These are phyloP conservation scores for Hydraecia micacea DNA, from an alignment of 2,888 invertebrate genomes.

Conservation along the genomic window DNA sequence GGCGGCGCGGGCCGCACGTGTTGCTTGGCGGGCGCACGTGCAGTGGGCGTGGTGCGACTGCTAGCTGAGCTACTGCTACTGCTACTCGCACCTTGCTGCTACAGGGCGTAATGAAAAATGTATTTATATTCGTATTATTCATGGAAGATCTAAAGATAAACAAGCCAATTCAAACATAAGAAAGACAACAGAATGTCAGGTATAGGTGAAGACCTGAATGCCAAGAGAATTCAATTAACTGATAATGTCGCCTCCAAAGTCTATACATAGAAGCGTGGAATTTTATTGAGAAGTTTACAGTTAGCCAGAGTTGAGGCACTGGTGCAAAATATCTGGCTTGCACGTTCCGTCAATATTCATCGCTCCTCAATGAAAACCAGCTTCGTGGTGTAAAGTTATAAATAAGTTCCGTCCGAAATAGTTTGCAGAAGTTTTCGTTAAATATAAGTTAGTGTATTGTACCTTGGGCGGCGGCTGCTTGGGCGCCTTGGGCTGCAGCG, in stretches of 20 bases:
- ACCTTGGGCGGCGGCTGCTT: conserved; percentile 85
- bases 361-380: neutral
- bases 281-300: neutral
- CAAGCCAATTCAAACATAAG: too few relatives aligned
- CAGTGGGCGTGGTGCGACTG: conserved; percentile 75
- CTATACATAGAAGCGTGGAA: neutral
- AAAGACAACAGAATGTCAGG: neutral
- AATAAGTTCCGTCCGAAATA: neutral
- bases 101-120: neutral
- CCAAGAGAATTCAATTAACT: neutral
- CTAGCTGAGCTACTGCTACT: conserved; percentile 72
- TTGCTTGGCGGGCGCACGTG: conserved; percentile 79
- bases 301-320: too few relatives aligned
- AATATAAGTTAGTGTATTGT: conserved; percentile 11
- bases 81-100: conserved; percentile 48
- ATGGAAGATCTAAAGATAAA: neutral
- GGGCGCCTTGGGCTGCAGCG: conserved; percentile 86
- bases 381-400: neutral
- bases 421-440: neutral
- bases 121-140: neutral
- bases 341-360: too few relatives aligned
- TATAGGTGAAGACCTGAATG: neutral
- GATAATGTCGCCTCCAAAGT: neutral
- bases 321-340: neutral
- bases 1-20: conserved; percentile 83